These are phyloP conservation scores for Cairina moschata DNA, from an alignment of 2,113 vertebrate genomes.

Conservation along the genomic window DNA sequence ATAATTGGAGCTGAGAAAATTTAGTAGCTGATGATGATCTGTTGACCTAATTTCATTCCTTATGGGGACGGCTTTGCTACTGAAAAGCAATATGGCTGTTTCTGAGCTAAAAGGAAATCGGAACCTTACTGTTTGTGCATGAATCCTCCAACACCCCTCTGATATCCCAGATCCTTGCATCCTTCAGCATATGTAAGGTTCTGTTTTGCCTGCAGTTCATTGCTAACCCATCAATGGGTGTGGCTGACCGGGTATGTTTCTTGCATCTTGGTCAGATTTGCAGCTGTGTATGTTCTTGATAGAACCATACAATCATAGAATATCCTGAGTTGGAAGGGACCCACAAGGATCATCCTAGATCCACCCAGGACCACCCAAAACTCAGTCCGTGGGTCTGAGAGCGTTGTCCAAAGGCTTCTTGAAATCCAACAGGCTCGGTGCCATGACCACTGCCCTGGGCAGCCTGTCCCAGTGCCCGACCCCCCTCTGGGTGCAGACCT, in stretches of 20 bases:
- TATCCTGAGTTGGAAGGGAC: too few species aligned
- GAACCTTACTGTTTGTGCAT: not conserved
- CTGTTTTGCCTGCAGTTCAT: not conserved
- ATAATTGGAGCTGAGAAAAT: not conserved
- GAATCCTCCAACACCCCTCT: accelerated
- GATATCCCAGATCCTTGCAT: accelerated
- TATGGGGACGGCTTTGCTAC: accelerated
- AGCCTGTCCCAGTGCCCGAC: too few species aligned
- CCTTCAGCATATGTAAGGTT: not conserved
- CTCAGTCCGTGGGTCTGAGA: too few species aligned
- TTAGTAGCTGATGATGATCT: not conserved
- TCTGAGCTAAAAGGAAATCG: not conserved
- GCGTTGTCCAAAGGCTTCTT: too few species aligned
- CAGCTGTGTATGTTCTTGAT: not conserved
- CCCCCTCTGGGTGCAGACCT: too few species aligned
- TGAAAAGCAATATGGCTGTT: not conserved
- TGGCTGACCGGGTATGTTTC: not conserved
- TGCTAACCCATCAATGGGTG: not conserved
- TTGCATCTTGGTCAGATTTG: not conserved
- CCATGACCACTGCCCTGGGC: too few species aligned
- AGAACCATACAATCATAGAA: too few species aligned
- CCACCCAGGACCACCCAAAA: too few species aligned
- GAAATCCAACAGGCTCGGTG: too few species aligned
- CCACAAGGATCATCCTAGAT: too few species aligned
- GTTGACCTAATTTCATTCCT: not conserved